phyloP scores from a whole-genome alignment of 2,113 vertebrate genomes.

The Micronycteris hirsuta region DNA sequence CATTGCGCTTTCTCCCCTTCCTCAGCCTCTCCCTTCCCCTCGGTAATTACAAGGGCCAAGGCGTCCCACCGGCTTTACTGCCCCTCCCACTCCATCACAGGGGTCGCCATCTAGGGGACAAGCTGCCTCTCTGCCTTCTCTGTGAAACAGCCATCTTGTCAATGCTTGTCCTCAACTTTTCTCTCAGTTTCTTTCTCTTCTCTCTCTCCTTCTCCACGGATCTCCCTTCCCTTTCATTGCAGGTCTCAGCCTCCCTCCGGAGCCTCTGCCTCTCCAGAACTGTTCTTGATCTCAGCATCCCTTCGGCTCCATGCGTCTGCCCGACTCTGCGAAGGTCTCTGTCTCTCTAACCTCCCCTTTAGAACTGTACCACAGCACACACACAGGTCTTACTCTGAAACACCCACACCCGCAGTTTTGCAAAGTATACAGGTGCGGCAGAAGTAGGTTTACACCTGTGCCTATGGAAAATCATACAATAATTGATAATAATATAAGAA shows the following conservation, averaged over 20 bases:
- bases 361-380: not conserved
- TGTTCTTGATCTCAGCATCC: not conserved
- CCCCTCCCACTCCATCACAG: not conserved
- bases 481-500: not conserved
- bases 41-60: too few species aligned
- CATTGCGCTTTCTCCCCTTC: fast-evolving
- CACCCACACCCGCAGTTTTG: not conserved
- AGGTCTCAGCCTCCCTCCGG: too few species aligned
- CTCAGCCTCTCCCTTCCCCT: not conserved
- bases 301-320: not conserved
- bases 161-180: not conserved
- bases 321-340: not conserved
- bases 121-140: not conserved
- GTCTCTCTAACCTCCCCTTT: not conserved
- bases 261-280: not conserved
- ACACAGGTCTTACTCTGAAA: not conserved
- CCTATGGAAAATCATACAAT: not conserved
- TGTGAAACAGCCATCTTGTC: not conserved
- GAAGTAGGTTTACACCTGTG: not conserved
- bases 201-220: not conserved
- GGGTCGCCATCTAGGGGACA: not conserved
- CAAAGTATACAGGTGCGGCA: not conserved
- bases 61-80: not conserved
- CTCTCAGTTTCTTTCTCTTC: not conserved
- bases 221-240: not conserved